A percentile compares a stretch with the other conserved stretches of the same genome.
Conservation (phyloP, 2,113 vertebrate species). For the Otis tarda region DNA sequence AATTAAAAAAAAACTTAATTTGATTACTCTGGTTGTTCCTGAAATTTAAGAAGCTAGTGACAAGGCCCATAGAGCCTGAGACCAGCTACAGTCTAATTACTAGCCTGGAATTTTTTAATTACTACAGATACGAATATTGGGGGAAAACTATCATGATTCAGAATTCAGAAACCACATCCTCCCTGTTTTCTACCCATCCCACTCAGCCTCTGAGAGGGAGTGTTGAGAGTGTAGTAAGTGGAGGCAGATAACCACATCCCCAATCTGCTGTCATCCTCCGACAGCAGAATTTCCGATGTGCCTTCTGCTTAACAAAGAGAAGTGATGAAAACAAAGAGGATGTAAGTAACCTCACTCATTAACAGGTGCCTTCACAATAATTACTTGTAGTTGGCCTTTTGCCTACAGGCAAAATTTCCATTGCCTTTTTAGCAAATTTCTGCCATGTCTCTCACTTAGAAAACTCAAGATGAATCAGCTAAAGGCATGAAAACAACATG, state of each 20-base stretch:
- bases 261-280: not conserved
- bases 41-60: slow-evolving; percentile 20
- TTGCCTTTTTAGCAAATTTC: slow-evolving; percentile 2
- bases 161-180: slow-evolving; percentile 61
- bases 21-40: slow-evolving; percentile 12
- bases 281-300: slow-evolving; percentile 37
- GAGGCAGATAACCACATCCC: slow-evolving; percentile 44
- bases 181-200: slow-evolving; percentile 24
- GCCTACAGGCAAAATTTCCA: not conserved
- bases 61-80: not conserved
- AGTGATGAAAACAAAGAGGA: slow-evolving; percentile 26
- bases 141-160: slow-evolving; percentile 43
- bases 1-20: slow-evolving; percentile 23
- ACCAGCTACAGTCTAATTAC: slow-evolving; percentile 16
- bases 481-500: not conserved
- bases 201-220: slow-evolving; percentile 33
- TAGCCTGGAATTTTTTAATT: slow-evolving; percentile 41
- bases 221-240: not conserved
- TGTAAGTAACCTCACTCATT: not conserved
- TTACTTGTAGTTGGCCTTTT: not conserved
- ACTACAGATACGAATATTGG: slow-evolving; percentile 13
- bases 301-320: slow-evolving; percentile 39
- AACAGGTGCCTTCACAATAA: not conserved
- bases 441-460: not conserved
- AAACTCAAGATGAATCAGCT: not conserved